phyloP scores from a whole-genome alignment of 2,888 invertebrate genomes.

The Rhopalosiphum nymphaeae region DNA sequence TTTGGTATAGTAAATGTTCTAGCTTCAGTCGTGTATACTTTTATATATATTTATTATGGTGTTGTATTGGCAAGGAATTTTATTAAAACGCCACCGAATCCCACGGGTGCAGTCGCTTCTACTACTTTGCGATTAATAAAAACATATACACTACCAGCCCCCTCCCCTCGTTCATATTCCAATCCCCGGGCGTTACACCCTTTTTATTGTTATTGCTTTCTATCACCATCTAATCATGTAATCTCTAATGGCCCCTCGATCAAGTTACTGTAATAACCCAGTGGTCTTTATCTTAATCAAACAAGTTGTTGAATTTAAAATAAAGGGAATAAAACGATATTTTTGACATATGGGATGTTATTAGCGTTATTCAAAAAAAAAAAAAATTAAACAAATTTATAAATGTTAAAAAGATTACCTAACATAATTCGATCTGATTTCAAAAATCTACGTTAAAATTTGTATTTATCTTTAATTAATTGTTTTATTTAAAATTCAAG shows the following conservation, averaged over 20 bases:
- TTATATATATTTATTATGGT: background rate
- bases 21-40: background rate
- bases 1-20: background rate
- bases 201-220: slow-evolving; percentile 60
- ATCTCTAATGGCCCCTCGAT: slow-evolving; percentile 63
- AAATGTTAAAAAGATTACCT: too few species aligned
- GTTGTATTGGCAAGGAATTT: slow-evolving; percentile 30
- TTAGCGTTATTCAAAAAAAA: background rate
- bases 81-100: slow-evolving; percentile 58
- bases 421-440: background rate
- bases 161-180: slow-evolving; percentile 47
- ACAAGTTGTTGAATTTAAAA: slow-evolving; percentile 58
- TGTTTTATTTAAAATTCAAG: background rate
- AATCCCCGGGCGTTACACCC: slow-evolving; percentile 47
- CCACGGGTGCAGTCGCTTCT: slow-evolving; percentile 58
- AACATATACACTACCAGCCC: slow-evolving; percentile 45
- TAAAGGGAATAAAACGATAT: background rate
- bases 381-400: background rate
- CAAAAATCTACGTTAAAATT: background rate
- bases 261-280: slow-evolving; percentile 47
- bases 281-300: slow-evolving; percentile 60
- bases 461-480: background rate
- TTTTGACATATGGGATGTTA: slow-evolving; percentile 29
- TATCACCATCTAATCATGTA: slow-evolving; percentile 64
- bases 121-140: slow-evolving; percentile 62